Evolutionary conservation across 2,888 invertebrate genomes (phyloP).

Genomic region (Auanema sp.): DNA sequence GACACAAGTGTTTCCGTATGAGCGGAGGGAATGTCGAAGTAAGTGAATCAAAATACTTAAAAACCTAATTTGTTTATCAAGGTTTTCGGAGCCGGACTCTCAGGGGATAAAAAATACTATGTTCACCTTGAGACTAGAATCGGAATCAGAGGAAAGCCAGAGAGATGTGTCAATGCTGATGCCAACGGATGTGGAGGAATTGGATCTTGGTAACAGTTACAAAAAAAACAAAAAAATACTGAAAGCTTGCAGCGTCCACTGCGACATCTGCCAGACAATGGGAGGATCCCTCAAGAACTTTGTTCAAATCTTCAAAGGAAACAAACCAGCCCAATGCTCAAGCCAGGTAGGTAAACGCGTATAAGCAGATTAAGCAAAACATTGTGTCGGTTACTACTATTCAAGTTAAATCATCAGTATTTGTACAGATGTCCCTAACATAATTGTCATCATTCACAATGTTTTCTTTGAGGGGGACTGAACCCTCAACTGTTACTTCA

Average conservation of each 20-base stretch:
- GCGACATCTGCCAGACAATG: slow-evolving; percentile 61
- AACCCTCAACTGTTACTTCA: too few species aligned
- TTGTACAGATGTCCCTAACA: too few species aligned
- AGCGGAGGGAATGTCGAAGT: slow-evolving; percentile 62
- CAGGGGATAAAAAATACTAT: slow-evolving; percentile 59
- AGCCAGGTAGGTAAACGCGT: slow-evolving; percentile 28
- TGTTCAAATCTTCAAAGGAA: slow-evolving; percentile 61
- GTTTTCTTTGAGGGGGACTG: too few species aligned
- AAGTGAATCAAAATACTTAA: neutral
- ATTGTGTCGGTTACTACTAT: too few species aligned
- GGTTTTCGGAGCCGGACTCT: slow-evolving; percentile 32
- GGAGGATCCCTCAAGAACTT: slow-evolving; percentile 59
- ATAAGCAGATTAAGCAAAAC: too few species aligned
- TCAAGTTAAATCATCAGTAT: too few species aligned
- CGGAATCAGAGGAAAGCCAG: slow-evolving; percentile 63
- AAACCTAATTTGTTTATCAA: slow-evolving; percentile 4
- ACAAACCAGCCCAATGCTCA: slow-evolving; percentile 59
- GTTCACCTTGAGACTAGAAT: slow-evolving; percentile 63
- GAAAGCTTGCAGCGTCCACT: slow-evolving; percentile 50
- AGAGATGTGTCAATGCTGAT: slow-evolving; percentile 62
- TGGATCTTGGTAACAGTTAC: slow-evolving; percentile 54
- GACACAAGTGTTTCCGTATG: slow-evolving; percentile 62
- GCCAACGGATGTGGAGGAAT: slow-evolving; percentile 62
- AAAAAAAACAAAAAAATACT: neutral
- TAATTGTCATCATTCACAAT: too few species aligned